These are phyloP conservation scores for Reticulitermes speratus DNA, from an alignment of 1,140 invertebrate genomes.

Conservation along the genomic window DNA sequence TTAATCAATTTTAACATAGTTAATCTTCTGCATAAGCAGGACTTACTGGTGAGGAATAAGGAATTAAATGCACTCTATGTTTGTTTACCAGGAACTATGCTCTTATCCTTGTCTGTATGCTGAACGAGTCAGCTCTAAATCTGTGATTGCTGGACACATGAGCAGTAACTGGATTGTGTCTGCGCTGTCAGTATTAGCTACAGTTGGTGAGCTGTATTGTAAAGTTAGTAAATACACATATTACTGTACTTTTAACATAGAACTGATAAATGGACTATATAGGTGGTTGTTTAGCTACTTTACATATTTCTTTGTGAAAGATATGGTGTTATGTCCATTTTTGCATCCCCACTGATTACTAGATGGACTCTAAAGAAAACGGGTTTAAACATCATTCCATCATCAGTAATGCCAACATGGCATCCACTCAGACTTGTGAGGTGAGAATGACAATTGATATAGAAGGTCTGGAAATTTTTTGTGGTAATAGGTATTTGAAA, in stretches of 20 bases:
- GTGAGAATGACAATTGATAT: too few relatives aligned
- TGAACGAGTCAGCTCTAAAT: slow-evolving; percentile 31
- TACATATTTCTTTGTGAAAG: background rate
- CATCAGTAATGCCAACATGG: too few relatives aligned
- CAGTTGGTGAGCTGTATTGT: slow-evolving; percentile 39
- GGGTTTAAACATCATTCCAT: too few relatives aligned
- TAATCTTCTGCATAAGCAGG: too few relatives aligned
- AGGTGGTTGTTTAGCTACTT: background rate
- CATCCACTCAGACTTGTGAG: too few relatives aligned
- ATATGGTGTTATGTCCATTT: too few relatives aligned
- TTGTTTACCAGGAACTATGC: slow-evolving; percentile 37
- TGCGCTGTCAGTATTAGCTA: slow-evolving; percentile 38
- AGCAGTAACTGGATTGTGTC: slow-evolving; percentile 41
- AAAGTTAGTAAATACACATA: slow-evolving; percentile 34
- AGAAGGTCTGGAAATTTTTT: too few relatives aligned
- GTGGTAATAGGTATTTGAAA: too few relatives aligned
- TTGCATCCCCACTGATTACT: too few relatives aligned
- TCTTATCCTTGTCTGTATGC: slow-evolving; percentile 37
- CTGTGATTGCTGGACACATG: slow-evolving; percentile 36
- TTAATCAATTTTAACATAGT: too few relatives aligned
- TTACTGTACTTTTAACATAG: background rate
- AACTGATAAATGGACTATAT: background rate
- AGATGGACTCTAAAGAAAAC: too few relatives aligned
- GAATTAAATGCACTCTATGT: background rate
- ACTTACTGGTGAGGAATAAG: too few relatives aligned